These are phyloP conservation scores for Pseudolycoriella hygida DNA, from an alignment of 2,888 invertebrate genomes.

Conservation along the genomic window DNA sequence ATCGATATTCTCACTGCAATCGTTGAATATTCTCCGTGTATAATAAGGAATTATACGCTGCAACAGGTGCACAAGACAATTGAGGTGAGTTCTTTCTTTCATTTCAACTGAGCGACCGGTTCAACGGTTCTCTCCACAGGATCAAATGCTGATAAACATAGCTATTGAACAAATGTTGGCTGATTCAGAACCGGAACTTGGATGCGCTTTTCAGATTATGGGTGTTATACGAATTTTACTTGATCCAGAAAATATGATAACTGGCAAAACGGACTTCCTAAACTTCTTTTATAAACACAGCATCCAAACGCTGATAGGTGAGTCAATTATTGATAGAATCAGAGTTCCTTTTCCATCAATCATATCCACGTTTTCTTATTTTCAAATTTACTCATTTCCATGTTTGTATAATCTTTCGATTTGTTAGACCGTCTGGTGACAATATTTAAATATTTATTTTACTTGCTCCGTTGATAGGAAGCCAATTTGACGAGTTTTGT, in stretches of 20 bases:
- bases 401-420: no score
- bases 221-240: slow-evolving; percentile 82
- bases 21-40: slow-evolving; percentile 94
- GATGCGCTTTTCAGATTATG: slow-evolving; percentile 93
- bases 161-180: slow-evolving; percentile 97
- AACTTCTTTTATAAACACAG: slow-evolving; percentile 98
- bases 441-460: no score
- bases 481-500: no score
- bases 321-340: slow-evolving; percentile 20
- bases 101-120: no score
- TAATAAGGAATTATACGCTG: slow-evolving; percentile 90
- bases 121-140: not conserved
- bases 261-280: slow-evolving; percentile 95
- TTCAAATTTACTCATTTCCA: no score
- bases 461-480: no score
- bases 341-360: no score
- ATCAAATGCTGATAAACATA: slow-evolving; percentile 67
- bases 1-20: slow-evolving; percentile 96
- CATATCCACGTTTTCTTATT: no score
- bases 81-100: slow-evolving; percentile 40
- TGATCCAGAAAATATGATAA: slow-evolving; percentile 97
- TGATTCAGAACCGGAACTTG: slow-evolving; percentile 92
- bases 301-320: slow-evolving; percentile 87
- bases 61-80: slow-evolving; percentile 81
- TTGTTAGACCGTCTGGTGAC: no score